These are phyloP conservation scores for Metopolophium dirhodum DNA, from an alignment of 1,140 invertebrate species.

Conservation along the genomic window DNA sequence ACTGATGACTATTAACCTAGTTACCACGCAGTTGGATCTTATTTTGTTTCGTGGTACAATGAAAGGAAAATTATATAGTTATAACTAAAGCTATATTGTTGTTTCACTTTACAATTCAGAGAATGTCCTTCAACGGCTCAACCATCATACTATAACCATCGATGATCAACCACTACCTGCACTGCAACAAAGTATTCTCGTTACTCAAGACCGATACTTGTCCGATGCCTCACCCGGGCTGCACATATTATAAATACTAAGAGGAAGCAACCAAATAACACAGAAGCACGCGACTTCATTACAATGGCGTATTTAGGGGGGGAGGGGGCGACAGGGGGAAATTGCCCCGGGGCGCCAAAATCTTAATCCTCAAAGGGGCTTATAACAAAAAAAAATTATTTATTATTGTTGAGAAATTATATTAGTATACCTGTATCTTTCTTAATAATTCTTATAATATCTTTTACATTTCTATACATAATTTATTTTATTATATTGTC, in stretches of 20 bases:
- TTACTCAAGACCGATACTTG: neutral
- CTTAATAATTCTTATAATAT: no score
- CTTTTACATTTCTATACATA: no score
- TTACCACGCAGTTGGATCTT: neutral
- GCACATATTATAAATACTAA: neutral
- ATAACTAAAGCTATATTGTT: neutral
- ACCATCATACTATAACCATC: neutral
- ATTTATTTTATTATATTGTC: no score
- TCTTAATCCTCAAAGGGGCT: no score
- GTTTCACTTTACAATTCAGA: neutral
- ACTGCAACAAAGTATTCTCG: neutral
- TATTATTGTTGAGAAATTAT: no score
- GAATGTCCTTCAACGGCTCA: neutral
- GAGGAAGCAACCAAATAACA: neutral
- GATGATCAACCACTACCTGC: neutral
- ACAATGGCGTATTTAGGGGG: no score
- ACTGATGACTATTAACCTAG: neutral
- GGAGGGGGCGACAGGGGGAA: no score
- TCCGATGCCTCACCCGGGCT: neutral
- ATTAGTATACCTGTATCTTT: no score
- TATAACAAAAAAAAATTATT: no score
- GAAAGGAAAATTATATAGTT: neutral
- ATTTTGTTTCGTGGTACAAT: neutral
- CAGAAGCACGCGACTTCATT: neutral
- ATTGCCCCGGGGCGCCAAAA: no score